Conservation (phyloP, 2,888 invertebrate genomes). For the Argyresthia albistria region DNA sequence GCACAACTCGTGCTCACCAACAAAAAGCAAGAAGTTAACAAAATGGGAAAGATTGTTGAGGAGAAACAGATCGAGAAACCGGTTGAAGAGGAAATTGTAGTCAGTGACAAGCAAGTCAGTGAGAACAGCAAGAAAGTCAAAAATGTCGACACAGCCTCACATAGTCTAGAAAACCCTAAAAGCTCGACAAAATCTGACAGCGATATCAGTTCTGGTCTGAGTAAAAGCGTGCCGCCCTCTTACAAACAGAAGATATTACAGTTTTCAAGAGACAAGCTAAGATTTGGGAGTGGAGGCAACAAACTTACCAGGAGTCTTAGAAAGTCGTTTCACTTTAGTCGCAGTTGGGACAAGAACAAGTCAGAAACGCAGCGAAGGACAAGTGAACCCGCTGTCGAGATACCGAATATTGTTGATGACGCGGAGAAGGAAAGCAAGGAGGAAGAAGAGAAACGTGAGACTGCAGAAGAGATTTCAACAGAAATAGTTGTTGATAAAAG, state of each 20-base stretch:
- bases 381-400: constrained; percentile 56
- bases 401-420: constrained; percentile 31
- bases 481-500: constrained; percentile 57
- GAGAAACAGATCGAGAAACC: constrained; percentile 38
- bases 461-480: constrained; percentile 52
- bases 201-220: constrained; percentile 52
- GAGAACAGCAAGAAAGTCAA: constrained; percentile 33
- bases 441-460: constrained; percentile 55
- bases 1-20: constrained; percentile 53
- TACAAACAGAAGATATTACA: constrained; percentile 65
- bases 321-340: constrained; percentile 59
- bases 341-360: constrained; percentile 61
- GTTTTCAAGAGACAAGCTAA: constrained; percentile 60
- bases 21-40: constrained; percentile 46
- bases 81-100: constrained; percentile 15
- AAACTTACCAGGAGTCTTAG: constrained; percentile 62
- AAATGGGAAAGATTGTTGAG: constrained; percentile 62
- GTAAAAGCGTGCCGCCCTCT: constrained; percentile 66
- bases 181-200: constrained; percentile 54
- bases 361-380: constrained; percentile 47
- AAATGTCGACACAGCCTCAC: constrained; percentile 52
- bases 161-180: constrained; percentile 58
- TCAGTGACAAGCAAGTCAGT: constrained; percentile 9
- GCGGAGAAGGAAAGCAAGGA: constrained; percentile 54
- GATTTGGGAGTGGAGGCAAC: constrained; percentile 61